A percentile compares a stretch with the other conserved stretches of the same genome.
phyloP scores from a whole-genome alignment of 2,797 vertebrate genomes.

The Triplophysa bombifrons region DNA sequence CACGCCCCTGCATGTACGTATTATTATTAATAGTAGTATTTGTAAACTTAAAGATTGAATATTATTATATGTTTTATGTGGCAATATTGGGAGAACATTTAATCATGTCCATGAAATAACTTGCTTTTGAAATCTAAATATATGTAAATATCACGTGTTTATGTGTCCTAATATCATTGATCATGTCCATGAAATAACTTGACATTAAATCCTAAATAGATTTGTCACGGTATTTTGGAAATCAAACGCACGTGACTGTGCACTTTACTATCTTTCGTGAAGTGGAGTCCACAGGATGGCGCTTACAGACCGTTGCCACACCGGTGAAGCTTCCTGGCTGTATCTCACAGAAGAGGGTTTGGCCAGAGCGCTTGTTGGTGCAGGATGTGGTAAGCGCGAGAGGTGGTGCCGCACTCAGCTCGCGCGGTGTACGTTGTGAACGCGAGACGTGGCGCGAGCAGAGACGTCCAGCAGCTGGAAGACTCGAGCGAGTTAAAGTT shows the following conservation, averaged over 20 bases:
- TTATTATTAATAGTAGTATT: no score
- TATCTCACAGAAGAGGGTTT: neutral
- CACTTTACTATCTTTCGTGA: neutral
- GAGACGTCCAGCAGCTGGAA: slow-evolving; percentile 21
- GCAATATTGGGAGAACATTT: no score
- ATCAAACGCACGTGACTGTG: neutral
- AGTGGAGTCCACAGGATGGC: slow-evolving; percentile 36
- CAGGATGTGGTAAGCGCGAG: slow-evolving; percentile 47
- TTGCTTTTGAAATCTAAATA: no score
- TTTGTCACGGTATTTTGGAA: no score
- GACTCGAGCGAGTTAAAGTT: slow-evolving; percentile 25
- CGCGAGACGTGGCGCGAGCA: slow-evolving; percentile 38
- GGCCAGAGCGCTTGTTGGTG: slow-evolving; percentile 11
- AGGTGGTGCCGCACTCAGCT: slow-evolving; percentile 11
- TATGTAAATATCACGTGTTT: no score
- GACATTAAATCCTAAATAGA: neutral
- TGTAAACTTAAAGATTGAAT: no score
- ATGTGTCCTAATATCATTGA: no score
- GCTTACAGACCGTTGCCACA: neutral
- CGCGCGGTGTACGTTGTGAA: slow-evolving; percentile 12
- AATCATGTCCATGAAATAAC: no score
- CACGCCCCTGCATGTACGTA: no score
- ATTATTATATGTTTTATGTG: no score
- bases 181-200: no score
- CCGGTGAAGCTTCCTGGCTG: slow-evolving; percentile 1